Evolutionary conservation across 2,888 invertebrate genomes (phyloP).

Genomic region (Metopia argyrocephala): DNA sequence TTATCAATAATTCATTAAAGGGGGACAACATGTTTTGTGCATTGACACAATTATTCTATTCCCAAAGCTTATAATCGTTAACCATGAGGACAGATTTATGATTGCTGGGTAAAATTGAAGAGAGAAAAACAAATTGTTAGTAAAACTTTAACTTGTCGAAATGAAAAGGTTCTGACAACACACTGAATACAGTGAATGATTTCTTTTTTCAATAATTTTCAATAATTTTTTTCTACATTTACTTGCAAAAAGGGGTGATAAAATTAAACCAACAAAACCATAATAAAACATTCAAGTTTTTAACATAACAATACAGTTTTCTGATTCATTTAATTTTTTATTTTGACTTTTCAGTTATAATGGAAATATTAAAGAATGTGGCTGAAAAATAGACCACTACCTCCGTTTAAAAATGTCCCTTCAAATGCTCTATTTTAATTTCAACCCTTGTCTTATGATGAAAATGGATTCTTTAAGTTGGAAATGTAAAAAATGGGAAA

Average conservation of each 20-base stretch:
- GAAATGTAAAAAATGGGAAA: background rate
- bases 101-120: too few relatives aligned
- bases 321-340: too few relatives aligned
- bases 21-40: background rate
- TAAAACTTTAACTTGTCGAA: too few relatives aligned
- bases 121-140: too few relatives aligned
- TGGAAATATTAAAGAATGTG: background rate
- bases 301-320: too few relatives aligned
- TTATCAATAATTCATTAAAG: background rate
- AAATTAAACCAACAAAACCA: conserved; percentile 50
- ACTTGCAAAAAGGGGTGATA: too few relatives aligned
- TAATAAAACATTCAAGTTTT: conserved; percentile 56
- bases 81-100: too few relatives aligned
- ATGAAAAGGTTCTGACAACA: too few relatives aligned
- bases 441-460: background rate
- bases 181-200: too few relatives aligned
- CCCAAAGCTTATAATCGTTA: background rate
- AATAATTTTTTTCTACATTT: too few relatives aligned
- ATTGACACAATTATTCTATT: background rate
- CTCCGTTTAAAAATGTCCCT: conserved; percentile 20
- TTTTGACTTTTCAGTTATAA: too few relatives aligned
- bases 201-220: too few relatives aligned
- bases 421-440: conserved; percentile 27
- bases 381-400: background rate
- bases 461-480: background rate